Conservation (phyloP, 2,888 invertebrate species). For the Physocephala rufipes region DNA sequence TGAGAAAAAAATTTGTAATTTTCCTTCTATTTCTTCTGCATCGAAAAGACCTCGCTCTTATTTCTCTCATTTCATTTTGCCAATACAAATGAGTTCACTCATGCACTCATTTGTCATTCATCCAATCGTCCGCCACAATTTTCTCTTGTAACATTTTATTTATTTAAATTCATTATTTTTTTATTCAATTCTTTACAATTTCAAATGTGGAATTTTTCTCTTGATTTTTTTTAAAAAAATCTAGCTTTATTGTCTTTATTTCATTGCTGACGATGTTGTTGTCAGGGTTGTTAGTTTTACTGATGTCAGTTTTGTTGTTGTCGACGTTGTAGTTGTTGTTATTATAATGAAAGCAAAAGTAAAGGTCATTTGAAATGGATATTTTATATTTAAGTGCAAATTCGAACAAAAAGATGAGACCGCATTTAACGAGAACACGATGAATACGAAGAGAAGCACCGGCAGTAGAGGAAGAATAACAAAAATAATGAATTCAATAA, state of each 20-base stretch:
- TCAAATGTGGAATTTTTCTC: not conserved
- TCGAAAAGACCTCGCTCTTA: not conserved
- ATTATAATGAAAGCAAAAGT: not conserved
- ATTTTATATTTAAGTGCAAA: not conserved
- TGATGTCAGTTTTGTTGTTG: not conserved
- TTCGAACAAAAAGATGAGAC: not conserved
- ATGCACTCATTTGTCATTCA: not conserved
- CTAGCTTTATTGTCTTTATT: not conserved
- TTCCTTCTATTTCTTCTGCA: not conserved
- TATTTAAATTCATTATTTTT: constrained; percentile 6
- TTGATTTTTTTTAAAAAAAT: too few relatives aligned
- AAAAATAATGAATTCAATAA: too few relatives aligned
- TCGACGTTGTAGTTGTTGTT: not conserved
- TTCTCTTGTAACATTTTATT: not conserved
- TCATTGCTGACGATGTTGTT: not conserved
- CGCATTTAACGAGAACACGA: too few relatives aligned
- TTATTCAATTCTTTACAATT: not conserved
- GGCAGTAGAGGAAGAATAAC: too few relatives aligned
- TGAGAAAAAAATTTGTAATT: not conserved
- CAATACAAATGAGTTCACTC: constrained; percentile 1
- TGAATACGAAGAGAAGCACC: too few relatives aligned
- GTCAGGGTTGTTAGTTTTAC: not conserved
- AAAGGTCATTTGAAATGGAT: constrained; percentile 5
- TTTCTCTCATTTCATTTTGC: not conserved
- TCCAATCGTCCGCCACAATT: too few relatives aligned